Base-by-base conservation (phyloP, 2,113 vertebrate species). In the Zosterops lateralis region DNA sequence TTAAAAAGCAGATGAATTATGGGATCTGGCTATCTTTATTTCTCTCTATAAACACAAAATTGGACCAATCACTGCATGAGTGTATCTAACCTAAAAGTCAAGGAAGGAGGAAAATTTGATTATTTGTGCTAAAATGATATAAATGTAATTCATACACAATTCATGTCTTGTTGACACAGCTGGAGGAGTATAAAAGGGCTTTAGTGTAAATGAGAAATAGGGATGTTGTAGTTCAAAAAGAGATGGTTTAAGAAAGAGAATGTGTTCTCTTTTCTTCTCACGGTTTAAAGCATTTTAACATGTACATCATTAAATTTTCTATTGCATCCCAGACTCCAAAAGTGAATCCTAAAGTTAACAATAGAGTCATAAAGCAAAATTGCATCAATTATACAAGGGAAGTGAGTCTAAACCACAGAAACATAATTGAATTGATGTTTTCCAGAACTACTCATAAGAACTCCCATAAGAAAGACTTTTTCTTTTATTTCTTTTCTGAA, bases 281-380 rank as follows among this genome's bases (percentile, higher is more conserved):
- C 50, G 71, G 51, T 77, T 86, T 86, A 81, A 90, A 90, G 14
- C 17, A 84, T 74, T 93, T 81, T 81, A 61, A 90, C 36, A n/a
- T 11, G 3, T 40, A 16, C 44, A 73, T 50, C 16, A 71, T 66
- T 74, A 73, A 15, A 60, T 77, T 74, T 90, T 65, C 38, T 77
- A 14, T 53, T 84, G 56, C n/a, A 90, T 7, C n/a, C 34, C 29
- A 88, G 82, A 60, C 24, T 88, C 14, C 67, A 36, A 85, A 86
- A 87, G 29, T 51, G 71, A 95, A 91, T 65, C 64, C 57, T 57
- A 50, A 95, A 90, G 20, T 58, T 90, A 86, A 86, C 66, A 73
- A 58, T 38, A 70, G 53, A 72, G 28, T 62, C 50, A 89, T 74
- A 89, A 89, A 85, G 50, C 12, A 74, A 92, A 89, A 83, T 91